Conservation (phyloP, 2,797 vertebrate genomes). For the Clamator glandarius region DNA sequence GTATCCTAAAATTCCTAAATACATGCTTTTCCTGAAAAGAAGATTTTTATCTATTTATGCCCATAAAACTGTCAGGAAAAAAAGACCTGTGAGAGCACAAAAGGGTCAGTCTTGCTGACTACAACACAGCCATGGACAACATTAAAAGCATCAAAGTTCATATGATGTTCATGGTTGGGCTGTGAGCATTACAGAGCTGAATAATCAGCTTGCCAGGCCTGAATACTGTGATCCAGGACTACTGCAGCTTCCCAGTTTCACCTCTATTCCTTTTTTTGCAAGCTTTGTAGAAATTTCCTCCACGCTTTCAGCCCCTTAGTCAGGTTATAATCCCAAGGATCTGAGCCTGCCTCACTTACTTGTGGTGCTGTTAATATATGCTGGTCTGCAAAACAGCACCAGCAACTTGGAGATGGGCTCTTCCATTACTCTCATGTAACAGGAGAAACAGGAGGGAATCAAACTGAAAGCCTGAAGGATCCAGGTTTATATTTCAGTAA, state of each 20-base stretch:
- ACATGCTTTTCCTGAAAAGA: constrained; percentile 69
- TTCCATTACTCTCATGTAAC: neutral
- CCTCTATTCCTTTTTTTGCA: neutral
- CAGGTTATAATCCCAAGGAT: neutral
- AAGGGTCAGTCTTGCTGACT: constrained; percentile 33
- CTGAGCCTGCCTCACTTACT: neutral
- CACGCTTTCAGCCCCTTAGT: neutral
- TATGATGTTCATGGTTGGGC: neutral
- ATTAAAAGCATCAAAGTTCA: constrained; percentile 46
- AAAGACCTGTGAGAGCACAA: constrained; percentile 16
- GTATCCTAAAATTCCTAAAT: constrained; percentile 63
- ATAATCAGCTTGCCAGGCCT: neutral
- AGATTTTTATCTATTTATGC: constrained; percentile 68
- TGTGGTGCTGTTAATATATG: neutral
- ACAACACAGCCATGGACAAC: neutral
- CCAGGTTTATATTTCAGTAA: neutral
- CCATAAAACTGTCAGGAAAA: constrained; percentile 50
- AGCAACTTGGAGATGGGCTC: neutral
- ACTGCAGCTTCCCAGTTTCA: neutral
- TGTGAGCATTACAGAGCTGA: neutral
- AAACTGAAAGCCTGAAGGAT: neutral
- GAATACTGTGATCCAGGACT: neutral
- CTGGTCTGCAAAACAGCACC: neutral
- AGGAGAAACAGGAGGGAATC: neutral
- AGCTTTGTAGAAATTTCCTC: neutral